A percentile compares a stretch with the other conserved stretches of the same genome.
These are phyloP conservation scores for Urechis unicinctus DNA, from an alignment of 2,888 invertebrate genomes.

Conservation along the genomic window DNA sequence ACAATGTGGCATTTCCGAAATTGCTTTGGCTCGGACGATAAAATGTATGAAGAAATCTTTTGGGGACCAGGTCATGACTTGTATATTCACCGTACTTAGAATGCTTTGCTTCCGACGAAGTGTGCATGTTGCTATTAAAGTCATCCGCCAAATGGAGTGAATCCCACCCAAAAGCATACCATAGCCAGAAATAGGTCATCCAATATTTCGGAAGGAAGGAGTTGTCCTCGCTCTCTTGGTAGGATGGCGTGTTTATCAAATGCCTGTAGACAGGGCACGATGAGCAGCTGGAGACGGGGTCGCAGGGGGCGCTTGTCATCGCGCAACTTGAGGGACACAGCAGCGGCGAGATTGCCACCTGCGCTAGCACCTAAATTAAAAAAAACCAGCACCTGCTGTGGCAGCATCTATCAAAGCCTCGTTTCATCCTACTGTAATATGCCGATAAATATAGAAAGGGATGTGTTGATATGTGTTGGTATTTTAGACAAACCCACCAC, in stretches of 20 bases:
- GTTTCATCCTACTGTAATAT: too few species aligned
- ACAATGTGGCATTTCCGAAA: conserved; percentile 8
- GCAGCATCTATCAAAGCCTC: too few species aligned
- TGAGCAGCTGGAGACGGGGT: conserved; percentile 17
- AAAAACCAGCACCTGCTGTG: neutral
- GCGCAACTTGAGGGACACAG: conserved; percentile 19
- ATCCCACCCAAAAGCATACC: conserved; percentile 10
- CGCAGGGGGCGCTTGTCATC: conserved; percentile 6
- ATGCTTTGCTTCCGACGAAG: conserved; percentile 5
- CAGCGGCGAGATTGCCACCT: conserved; percentile 24
- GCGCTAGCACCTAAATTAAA: conserved; percentile 17
- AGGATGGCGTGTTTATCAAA: conserved; percentile 19
- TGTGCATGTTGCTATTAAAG: conserved; percentile 7
- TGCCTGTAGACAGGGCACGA: conserved; percentile 17
- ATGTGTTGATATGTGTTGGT: too few species aligned
- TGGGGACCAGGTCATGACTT: conserved; percentile 4
- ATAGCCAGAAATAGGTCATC: conserved; percentile 18
- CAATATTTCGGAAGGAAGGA: conserved; percentile 8
- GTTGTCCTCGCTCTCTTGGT: conserved; percentile 10
- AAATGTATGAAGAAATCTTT: conserved; percentile 1
- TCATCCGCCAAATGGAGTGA: conserved; percentile 4
- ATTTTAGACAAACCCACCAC: conserved; percentile 20
- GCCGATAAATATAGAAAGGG: too few species aligned
- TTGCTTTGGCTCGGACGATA: conserved; percentile 5
- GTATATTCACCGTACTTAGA: neutral